Conservation (phyloP, 2,113 vertebrate genomes). For the Pontoporia blainvillei region DNA sequence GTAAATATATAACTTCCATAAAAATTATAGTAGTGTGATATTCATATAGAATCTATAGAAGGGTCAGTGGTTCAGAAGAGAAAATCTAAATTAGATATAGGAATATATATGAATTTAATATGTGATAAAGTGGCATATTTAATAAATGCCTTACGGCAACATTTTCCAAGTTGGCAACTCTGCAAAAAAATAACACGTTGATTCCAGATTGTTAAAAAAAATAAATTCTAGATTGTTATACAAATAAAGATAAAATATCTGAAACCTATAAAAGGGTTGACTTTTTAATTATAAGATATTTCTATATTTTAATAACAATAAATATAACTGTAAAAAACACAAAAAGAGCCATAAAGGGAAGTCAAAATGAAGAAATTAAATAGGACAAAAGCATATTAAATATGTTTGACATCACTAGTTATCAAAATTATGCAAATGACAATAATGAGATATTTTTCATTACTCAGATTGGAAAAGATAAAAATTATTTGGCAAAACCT, state of each 20-base stretch:
- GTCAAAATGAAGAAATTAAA: background rate
- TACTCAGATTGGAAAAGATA: background rate
- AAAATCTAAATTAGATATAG: background rate
- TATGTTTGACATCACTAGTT: background rate
- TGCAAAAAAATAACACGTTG: background rate
- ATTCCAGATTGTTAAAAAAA: background rate
- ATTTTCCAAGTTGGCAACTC: background rate
- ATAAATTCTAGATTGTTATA: background rate
- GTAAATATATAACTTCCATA: background rate
- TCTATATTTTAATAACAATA: background rate
- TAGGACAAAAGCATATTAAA: background rate
- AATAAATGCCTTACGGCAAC: background rate
- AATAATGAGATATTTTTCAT: background rate
- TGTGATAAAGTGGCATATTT: background rate
- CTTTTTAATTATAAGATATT: background rate
- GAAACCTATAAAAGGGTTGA: background rate
- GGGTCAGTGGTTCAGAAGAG: background rate
- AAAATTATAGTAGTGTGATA: background rate
- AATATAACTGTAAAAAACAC: background rate
- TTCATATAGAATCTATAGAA: background rate
- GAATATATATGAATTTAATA: background rate
- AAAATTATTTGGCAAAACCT: background rate
- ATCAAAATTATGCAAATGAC: background rate
- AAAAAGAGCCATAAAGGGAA: background rate
- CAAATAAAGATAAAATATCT: background rate